Evolutionary conservation across 2,797 vertebrate genomes (phyloP), one percentile per base, ranked within the genome.

Genomic region (Sebastes kiyomatsui): DNA sequence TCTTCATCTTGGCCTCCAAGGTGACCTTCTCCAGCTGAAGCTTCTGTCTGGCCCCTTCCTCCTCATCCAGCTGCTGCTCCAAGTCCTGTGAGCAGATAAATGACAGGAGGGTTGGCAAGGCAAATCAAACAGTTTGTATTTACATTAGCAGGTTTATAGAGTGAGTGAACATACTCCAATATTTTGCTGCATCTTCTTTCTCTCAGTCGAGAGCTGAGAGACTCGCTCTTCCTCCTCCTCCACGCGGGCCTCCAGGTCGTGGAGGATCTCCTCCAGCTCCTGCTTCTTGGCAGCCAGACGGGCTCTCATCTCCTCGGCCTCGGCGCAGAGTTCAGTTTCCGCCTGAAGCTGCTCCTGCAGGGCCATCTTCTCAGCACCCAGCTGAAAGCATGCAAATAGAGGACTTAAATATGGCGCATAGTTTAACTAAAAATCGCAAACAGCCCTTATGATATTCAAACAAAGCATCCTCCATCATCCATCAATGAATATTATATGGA

Each of bases 181-280:
- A 67, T 99, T 99, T 79, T 99, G 98, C 90, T 99, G 98, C 99
- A 99, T 99, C 90, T 99, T 99, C 93, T 97, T 99, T 91, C 97
- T 99, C 59, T 99, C 99, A 0, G 88, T 0, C 52, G 92, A 75
- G 77, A 99, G 93, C 0, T 98, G 97, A 73, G 97, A 96, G 76
- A 97, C 97, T 3, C 98, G 94, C 91, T 99, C 99, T 72, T 99
- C 99, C 82, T 99, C 99, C 75, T 99, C 99, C 90, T 99, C 99
- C 65, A 99, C 97, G 0, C 99, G 96, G 30, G 98, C 96, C 94
- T 99, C 99, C 77, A 99, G 94, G 89, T 99, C 99, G 2, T 99
- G 99, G 72, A 99, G 97, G 76, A 99, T 98, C 90, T 99, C 99
- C 91, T 99, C 99, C 72, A 99, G 93, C 82, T 99, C 99, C 90